Conservation (phyloP, 2,888 invertebrate species). For the Crioceris asparagi region DNA sequence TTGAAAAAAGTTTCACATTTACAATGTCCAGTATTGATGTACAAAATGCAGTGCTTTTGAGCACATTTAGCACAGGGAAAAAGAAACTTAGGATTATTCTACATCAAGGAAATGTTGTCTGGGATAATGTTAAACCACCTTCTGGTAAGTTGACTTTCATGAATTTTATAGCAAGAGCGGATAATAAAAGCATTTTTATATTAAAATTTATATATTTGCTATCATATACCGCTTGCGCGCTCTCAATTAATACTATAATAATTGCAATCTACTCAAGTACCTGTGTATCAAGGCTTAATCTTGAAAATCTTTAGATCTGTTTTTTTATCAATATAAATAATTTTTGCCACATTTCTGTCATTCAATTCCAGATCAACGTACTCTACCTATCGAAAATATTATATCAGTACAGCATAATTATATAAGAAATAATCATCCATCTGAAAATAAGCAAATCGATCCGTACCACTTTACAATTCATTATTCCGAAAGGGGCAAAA, state of each 20-base stretch:
- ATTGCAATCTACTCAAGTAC: no score
- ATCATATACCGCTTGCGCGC: no score
- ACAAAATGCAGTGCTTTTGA: slow-evolving; percentile 32
- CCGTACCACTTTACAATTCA: slow-evolving; percentile 49
- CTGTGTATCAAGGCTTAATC: no score
- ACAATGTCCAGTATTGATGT: slow-evolving; percentile 27
- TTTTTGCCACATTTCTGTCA: no score
- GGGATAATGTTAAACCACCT: slow-evolving; percentile 49
- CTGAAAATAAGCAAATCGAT: slow-evolving; percentile 30
- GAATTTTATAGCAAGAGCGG: background rate
- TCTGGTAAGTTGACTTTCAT: slow-evolving; percentile 38
- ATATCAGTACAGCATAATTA: slow-evolving; percentile 43
- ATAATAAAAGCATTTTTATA: no score
- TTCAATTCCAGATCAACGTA: slow-evolving; percentile 40
- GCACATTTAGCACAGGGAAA: slow-evolving; percentile 49
- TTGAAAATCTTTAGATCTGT: no score
- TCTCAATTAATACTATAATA: no score
- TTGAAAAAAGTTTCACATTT: no score
- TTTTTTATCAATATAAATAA: no score
- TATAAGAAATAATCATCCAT: slow-evolving; percentile 33
- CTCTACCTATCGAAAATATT: slow-evolving; percentile 46
- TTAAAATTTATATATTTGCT: no score
- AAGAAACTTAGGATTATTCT: slow-evolving; percentile 53
- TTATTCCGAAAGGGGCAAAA: slow-evolving; percentile 46
- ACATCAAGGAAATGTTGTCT: slow-evolving; percentile 49